Conservation (phyloP, 2,888 invertebrate species). For the Nudaria mundana region DNA sequence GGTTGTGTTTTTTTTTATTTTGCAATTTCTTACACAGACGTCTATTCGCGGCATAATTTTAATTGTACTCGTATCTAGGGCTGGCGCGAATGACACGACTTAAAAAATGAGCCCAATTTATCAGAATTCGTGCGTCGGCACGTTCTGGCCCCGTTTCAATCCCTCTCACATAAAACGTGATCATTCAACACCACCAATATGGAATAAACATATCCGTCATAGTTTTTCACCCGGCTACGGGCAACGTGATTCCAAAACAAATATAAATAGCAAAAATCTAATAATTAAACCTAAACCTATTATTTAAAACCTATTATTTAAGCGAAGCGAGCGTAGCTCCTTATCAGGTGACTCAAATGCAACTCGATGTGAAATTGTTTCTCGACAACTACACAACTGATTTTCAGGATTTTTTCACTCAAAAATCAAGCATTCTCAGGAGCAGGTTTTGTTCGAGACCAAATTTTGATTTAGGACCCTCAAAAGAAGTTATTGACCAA, state of each 20-base stretch:
- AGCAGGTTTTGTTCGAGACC: no score
- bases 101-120: conserved; percentile 39
- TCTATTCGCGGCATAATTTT: conserved; percentile 54
- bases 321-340: no score
- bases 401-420: no score
- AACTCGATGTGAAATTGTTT: no score
- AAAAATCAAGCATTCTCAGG: no score
- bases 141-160: conserved; percentile 60
- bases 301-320: no score
- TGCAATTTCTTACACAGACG: conserved; percentile 38
- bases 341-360: no score
- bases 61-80: conserved; percentile 44
- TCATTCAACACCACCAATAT: conserved; percentile 55
- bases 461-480: no score
- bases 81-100: conserved; percentile 38
- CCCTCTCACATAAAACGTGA: conserved; percentile 67
- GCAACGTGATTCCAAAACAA: conserved; percentile 43
- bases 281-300: no score
- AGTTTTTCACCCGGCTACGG: conserved; percentile 26
- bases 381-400: no score
- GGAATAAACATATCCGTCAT: conserved; percentile 61
- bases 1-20: conserved; percentile 24
- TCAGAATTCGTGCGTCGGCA: conserved; percentile 57
- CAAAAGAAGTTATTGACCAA: no score
- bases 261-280: conserved; percentile 34